phyloP scores from a whole-genome alignment of 2,888 invertebrate genomes.

The Lasius platythorax region DNA sequence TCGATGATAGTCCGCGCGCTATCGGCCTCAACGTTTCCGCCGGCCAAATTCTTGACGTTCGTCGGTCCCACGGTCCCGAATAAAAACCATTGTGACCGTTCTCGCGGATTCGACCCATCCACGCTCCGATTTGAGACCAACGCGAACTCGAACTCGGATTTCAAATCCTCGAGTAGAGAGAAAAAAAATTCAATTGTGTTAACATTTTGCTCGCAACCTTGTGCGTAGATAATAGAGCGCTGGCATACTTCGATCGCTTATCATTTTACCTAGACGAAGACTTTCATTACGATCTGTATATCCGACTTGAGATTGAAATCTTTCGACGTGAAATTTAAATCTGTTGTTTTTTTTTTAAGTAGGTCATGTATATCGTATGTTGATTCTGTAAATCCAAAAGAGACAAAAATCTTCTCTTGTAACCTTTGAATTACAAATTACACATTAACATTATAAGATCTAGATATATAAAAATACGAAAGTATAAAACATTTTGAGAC shows the following conservation, averaged over 20 bases:
- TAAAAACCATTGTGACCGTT: slow-evolving; percentile 73
- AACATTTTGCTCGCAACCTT: not conserved
- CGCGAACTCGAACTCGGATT: slow-evolving; percentile 79
- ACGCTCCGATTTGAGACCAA: slow-evolving; percentile 74
- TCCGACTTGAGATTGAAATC: slow-evolving; percentile 16
- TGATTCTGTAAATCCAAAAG: not conserved
- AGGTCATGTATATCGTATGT: not conserved
- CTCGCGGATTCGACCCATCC: slow-evolving; percentile 67
- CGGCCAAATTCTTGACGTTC: slow-evolving; percentile 58
- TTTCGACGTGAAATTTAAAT: slow-evolving; percentile 6
- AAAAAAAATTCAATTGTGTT: slow-evolving; percentile 2
- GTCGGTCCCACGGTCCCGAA: slow-evolving; percentile 65
- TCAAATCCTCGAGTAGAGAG: not conserved
- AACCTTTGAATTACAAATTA: not conserved
- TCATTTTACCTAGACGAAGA: slow-evolving; percentile 8
- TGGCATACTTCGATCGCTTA: slow-evolving; percentile 45
- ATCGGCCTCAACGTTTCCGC: slow-evolving; percentile 63
- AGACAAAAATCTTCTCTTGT: not conserved
- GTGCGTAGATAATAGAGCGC: slow-evolving; percentile 13
- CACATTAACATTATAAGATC: not conserved
- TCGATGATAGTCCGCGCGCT: slow-evolving; percentile 62
- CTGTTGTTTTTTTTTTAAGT: not conserved
- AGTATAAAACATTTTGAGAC: not conserved
- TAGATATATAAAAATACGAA: not conserved
- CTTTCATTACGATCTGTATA: slow-evolving; percentile 24